phyloP scores from a whole-genome alignment of 2,113 vertebrate genomes.

The Montifringilla adamsi region DNA sequence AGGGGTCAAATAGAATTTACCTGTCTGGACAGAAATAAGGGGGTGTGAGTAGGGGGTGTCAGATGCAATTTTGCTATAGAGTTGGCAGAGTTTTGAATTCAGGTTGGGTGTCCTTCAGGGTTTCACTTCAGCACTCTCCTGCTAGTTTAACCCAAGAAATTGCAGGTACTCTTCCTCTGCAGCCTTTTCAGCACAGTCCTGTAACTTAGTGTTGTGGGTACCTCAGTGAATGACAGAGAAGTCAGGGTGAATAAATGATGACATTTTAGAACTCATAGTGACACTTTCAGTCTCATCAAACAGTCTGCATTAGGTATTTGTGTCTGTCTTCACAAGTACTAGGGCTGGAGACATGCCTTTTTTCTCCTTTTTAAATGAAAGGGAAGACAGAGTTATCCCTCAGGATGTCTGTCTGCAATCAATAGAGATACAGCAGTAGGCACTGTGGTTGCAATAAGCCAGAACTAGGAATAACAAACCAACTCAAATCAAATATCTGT shows the following conservation, averaged over 20 bases:
- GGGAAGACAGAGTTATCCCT: conserved; percentile 12
- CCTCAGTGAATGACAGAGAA: background rate
- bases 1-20: background rate
- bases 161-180: background rate
- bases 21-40: background rate
- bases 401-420: conserved; percentile 37
- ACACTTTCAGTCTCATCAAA: background rate
- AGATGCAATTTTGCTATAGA: accelerated
- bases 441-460: conserved; percentile 20
- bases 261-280: background rate
- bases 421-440: conserved; percentile 18
- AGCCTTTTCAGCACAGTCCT: background rate
- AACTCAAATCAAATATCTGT: conserved; percentile 51
- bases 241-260: background rate
- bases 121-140: background rate
- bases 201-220: background rate
- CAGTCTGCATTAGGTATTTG: background rate
- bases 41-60: background rate
- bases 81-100: background rate
- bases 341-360: background rate
- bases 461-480: conserved; percentile 51
- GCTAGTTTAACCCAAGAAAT: background rate
- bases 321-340: background rate
- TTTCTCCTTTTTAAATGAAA: background rate
- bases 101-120: background rate